Conservation (phyloP, 2,888 invertebrate genomes). For the Drosophila paranaensis region DNA sequence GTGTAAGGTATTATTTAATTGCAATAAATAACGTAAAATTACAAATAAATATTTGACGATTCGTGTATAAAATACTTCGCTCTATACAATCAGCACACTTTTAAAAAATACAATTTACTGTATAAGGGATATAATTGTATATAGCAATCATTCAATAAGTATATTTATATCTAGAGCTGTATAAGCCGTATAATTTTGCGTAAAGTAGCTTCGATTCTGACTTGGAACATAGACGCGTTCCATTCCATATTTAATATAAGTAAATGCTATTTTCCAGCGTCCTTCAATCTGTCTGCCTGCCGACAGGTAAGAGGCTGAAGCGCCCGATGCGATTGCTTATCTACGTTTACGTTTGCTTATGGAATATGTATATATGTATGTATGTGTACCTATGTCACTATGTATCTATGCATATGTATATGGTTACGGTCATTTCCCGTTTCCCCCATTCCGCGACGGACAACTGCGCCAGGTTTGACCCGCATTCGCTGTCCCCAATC, state of each 20-base stretch:
- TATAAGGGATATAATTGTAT: slow-evolving; percentile 65
- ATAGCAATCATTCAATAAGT: slow-evolving; percentile 25
- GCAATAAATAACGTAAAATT: slow-evolving; percentile 77
- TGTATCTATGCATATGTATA: slow-evolving; percentile 42
- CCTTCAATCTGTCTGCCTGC: slow-evolving; percentile 21
- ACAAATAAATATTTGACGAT: slow-evolving; percentile 76
- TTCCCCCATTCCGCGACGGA: background rate
- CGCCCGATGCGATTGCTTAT: slow-evolving; percentile 62
- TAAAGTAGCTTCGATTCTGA: slow-evolving; percentile 77
- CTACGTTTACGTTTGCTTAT: slow-evolving; percentile 59
- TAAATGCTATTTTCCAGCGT: slow-evolving; percentile 68
- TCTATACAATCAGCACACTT: slow-evolving; percentile 79
- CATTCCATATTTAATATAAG: slow-evolving; percentile 35
- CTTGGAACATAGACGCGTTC: slow-evolving; percentile 44
- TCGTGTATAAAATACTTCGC: slow-evolving; percentile 65
- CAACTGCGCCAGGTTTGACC: slow-evolving; percentile 66
- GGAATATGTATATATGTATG: slow-evolving; percentile 56
- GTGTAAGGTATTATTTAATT: slow-evolving; percentile 70
- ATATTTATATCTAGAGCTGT: slow-evolving; percentile 42
- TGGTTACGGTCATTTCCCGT: slow-evolving; percentile 12
- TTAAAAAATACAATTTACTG: slow-evolving; percentile 72
- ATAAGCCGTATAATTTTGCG: slow-evolving; percentile 66
- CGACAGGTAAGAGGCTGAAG: slow-evolving; percentile 17
- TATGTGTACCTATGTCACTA: slow-evolving; percentile 16
- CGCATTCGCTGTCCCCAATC: slow-evolving; percentile 27